Base-by-base conservation (phyloP, 1,140 invertebrate species). In the Zaprionus davidi region DNA sequence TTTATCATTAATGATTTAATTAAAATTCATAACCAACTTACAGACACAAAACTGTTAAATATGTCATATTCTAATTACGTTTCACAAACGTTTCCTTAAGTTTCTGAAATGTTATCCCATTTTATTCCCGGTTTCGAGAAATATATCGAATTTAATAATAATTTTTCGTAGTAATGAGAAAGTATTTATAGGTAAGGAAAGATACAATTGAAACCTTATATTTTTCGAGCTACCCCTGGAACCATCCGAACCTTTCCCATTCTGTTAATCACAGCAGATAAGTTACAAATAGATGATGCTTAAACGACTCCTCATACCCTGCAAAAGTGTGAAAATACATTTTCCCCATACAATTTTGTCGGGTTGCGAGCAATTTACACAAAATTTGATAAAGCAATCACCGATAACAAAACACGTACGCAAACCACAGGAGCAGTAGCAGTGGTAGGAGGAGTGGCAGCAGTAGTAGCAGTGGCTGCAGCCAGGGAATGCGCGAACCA, bases 301-400 rank as follows among this genome's bases (percentile, higher is more conserved):
- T n/a, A 5, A 49, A 12, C 38, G n/a, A 41, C 46, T 9, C 12
- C 22, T 12, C 31, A 76, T 78, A 78, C 76, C 65, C 76, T 78
- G 12, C 9, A 12, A 24, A 7, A 15, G 26, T 28, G 36, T 13
- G 20, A 38, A 56, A 64, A 63, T 55, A 64, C 83, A 41, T 88
- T 87, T 87, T 88, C 84, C 84, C 84, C 71, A 88, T 79, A 84
- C 84, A 87, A 88, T 87, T 88, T 83, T 80, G 82, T 83, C 71
- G 80, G 71, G 83, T 76, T 74, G 84, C 63, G 71, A 80, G 78
- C 72, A 87, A 81, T 87, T 83, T 84, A 74, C 84, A 88, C 81
- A 87, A 78, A 87, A 84, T 87, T 88, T 87, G 84, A 83, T 87
- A 75, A 73, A 56, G 65, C 38, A 79, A 68, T 67, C 59, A 71